A percentile compares a stretch with the other conserved stretches of the same genome.
These are phyloP conservation scores for Phalacrocorax brasilianus DNA, from an alignment of 2,113 vertebrate genomes.

Conservation along the genomic window DNA sequence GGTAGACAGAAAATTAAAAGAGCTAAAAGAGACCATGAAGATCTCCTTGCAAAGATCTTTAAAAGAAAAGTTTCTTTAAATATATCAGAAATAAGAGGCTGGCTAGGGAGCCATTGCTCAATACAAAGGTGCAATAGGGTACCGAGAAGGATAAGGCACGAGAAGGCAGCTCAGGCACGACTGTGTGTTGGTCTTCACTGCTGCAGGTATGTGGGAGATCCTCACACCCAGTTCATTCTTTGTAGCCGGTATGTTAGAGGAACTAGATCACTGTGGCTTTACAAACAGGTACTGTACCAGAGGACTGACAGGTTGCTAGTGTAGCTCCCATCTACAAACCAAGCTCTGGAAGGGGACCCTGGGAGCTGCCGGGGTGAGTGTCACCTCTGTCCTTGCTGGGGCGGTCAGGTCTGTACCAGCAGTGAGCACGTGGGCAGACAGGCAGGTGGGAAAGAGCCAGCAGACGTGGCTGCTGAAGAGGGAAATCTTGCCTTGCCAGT, in stretches of 20 bases:
- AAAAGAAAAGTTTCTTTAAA: background rate
- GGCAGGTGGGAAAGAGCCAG: background rate
- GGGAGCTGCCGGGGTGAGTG: background rate
- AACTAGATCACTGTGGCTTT: background rate
- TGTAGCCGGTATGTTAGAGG: background rate
- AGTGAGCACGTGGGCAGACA: accelerated
- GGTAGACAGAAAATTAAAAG: background rate
- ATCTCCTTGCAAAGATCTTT: background rate
- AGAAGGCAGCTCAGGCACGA: background rate
- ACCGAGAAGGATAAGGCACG: background rate
- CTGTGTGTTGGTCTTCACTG: background rate
- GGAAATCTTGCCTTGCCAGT: background rate
- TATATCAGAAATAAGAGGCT: background rate
- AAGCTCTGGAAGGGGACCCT: background rate
- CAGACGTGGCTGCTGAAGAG: accelerated
- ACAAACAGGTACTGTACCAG: background rate
- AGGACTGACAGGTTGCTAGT: background rate
- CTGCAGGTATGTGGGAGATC: background rate
- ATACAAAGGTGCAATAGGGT: background rate
- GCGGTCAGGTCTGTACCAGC: background rate
- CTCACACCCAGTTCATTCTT: background rate
- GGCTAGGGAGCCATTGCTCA: background rate
- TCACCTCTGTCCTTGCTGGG: background rate
- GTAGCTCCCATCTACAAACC: background rate
- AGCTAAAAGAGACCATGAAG: background rate